These are phyloP conservation scores for Alectura lathami DNA, from an alignment of 2,113 vertebrate species.

Conservation along the genomic window DNA sequence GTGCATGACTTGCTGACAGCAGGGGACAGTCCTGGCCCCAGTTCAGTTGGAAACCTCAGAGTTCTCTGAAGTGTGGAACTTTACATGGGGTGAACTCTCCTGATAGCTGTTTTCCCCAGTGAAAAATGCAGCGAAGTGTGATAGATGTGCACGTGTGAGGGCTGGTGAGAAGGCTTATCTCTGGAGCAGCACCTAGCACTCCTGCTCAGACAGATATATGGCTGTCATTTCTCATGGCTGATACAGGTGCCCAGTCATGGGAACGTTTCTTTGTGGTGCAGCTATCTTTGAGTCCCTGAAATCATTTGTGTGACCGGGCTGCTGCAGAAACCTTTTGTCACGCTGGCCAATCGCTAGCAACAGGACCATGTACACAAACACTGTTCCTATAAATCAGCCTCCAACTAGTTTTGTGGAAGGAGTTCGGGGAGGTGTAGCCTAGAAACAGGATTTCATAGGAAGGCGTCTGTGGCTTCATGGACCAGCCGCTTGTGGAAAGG, in stretches of 20 bases:
- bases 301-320: background rate
- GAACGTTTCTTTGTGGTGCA: background rate
- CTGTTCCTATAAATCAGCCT: slow-evolving; percentile 31
- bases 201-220: background rate
- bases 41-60: background rate
- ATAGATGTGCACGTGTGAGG: background rate
- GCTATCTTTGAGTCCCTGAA: slow-evolving; percentile 46
- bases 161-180: background rate
- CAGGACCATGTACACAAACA: slow-evolving; percentile 13
- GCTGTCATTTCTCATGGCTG: background rate
- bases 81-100: background rate
- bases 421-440: background rate
- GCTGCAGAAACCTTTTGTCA: slow-evolving; percentile 27
- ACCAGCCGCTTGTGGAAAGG: background rate
- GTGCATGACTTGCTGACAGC: background rate
- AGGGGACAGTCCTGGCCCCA: background rate
- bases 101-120: background rate
- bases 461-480: background rate
- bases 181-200: background rate
- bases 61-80: background rate
- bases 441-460: background rate
- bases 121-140: background rate
- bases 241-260: accelerated
- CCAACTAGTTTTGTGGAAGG: slow-evolving; percentile 16
- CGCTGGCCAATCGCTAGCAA: background rate